Base-by-base conservation (phyloP, 2,888 invertebrate genomes). In the Coremacera marginata region DNA sequence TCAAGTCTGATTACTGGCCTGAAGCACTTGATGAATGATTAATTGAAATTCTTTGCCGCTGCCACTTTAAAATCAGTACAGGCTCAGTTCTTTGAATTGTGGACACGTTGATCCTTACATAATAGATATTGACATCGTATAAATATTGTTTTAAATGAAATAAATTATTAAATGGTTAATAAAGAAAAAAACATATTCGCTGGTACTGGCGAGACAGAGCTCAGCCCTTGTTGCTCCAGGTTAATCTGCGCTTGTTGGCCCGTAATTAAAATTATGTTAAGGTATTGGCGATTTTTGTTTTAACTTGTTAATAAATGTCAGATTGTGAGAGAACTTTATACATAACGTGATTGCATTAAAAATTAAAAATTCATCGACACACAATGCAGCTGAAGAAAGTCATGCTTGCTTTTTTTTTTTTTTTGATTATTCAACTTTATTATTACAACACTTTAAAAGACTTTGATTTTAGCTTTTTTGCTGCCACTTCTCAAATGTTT, bases 181-280 rank as follows among this genome's bases (percentile, higher is more conserved):
- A 49, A 27, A 16, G 27, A 60, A 60, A 44, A 37, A 37, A n/a
- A n/a, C n/a, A 5, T 31, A 31, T 31, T 63, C 31, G 34, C 63
- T 27, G 22, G 9, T 1, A 4, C 57, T 60, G 25, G 9, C 11
- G 55, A n/a, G 62, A 31, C n/a, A 1, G 60, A 11, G 27, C 27
- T 4, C 4, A 9, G 27, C 22, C 25, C 3, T 7, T 14, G 25
- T 25, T 19, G 27, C 60, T 19, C 7, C 37, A 19, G 60, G 25
- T 22, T 5, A 55, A 22, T 62, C 16, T n/a, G 11, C n/a, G 22
- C 22, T 55, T 37, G 67, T 34, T 34, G 11, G 67, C 37, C n/a
- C 34, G 67, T 51, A 68, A 68, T 68, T 67, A 67, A 68, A 68
- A 51, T 68, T 16, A 8, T 49, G 27, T 49, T 51, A 68, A 68